These are phyloP conservation scores for Nicator chloris DNA, from an alignment of 2,113 vertebrate species.

Conservation along the genomic window DNA sequence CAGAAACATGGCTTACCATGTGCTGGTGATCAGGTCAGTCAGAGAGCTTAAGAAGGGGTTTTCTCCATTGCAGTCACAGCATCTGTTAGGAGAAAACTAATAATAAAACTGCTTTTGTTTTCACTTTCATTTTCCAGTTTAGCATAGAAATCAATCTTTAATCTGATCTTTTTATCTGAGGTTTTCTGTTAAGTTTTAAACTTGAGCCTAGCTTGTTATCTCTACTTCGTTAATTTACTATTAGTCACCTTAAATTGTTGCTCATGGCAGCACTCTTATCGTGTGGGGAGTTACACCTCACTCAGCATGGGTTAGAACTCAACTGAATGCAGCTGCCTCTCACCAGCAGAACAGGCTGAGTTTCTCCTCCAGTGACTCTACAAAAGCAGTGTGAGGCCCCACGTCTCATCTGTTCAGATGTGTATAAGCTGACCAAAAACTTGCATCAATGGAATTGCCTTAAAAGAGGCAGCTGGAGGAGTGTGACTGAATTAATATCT, in stretches of 20 bases:
- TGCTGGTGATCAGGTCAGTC: neutral
- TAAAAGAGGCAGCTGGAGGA: neutral
- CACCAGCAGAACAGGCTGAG: neutral
- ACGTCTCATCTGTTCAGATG: neutral
- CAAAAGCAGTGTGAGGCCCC: neutral
- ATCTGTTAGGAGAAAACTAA: neutral
- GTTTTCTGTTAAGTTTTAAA: neutral
- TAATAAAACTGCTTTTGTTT: neutral
- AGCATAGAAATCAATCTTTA: neutral
- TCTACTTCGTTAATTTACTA: neutral
- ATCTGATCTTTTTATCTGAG: neutral
- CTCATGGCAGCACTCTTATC: neutral
- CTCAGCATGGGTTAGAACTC: neutral
- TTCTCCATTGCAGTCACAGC: neutral
- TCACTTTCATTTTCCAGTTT: neutral
- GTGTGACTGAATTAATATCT: neutral
- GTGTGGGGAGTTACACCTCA: neutral
- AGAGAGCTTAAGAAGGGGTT: neutral
- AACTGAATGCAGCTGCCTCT: neutral
- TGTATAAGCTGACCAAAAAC: neutral
- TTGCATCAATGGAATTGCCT: neutral
- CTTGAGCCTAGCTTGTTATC: neutral
- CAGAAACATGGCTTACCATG: neutral
- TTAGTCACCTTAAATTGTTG: neutral
- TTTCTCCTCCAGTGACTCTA: neutral